phyloP scores from a whole-genome alignment of 2,797 vertebrate genomes.

The Emys orbicularis region DNA sequence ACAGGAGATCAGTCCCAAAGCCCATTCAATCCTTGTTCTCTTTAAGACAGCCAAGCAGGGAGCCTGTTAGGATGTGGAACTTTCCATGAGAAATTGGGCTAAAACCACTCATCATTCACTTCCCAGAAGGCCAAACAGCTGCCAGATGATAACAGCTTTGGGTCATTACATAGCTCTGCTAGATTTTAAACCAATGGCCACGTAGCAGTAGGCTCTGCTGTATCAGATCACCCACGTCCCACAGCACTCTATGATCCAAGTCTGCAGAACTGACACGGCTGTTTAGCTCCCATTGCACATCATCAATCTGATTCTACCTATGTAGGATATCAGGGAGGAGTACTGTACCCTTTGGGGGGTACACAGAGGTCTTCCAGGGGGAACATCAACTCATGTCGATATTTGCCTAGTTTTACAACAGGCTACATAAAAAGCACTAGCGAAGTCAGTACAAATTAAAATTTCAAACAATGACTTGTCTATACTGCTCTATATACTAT shows the following conservation, averaged over 20 bases:
- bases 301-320: accelerated
- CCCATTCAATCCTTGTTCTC: conserved; percentile 41
- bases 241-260: background rate
- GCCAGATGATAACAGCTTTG: accelerated
- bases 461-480: too few relatives aligned
- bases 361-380: too few relatives aligned
- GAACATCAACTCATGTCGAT: too few relatives aligned
- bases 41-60: background rate
- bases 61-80: conserved; percentile 64
- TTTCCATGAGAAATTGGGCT: conserved; percentile 62
- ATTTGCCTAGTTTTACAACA: too few relatives aligned
- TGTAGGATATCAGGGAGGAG: background rate
- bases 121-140: conserved; percentile 30
- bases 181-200: background rate
- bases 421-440: too few relatives aligned
- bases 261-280: background rate
- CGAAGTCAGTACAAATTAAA: too few relatives aligned
- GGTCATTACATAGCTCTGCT: background rate
- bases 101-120: conserved; percentile 30
- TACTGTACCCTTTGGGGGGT: too few relatives aligned
- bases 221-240: background rate
- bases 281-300: accelerated
- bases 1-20: background rate
- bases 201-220: background rate
- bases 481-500: too few relatives aligned